phyloP scores from a whole-genome alignment of 1,140 invertebrate genomes.

The Araneus ventricosus region DNA sequence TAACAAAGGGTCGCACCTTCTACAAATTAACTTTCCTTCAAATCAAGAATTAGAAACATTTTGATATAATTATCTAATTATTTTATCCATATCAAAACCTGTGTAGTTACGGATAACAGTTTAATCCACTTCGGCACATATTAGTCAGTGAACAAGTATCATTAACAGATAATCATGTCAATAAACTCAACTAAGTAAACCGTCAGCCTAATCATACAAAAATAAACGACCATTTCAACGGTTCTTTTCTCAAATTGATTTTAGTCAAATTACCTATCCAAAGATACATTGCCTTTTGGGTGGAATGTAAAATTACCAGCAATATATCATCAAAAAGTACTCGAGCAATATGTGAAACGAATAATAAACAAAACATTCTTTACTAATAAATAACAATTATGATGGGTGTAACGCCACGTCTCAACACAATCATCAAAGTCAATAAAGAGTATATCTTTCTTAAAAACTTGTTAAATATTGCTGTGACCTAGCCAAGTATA shows the following conservation, averaged over 20 bases:
- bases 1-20: too few species aligned
- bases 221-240: neutral
- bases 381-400: constrained; percentile 69
- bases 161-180: constrained; percentile 2
- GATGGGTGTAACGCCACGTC: constrained; percentile 48
- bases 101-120: too few species aligned
- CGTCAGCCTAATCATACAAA: neutral
- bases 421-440: constrained; percentile 70
- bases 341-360: constrained; percentile 6
- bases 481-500: constrained; percentile 46
- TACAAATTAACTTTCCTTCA: too few species aligned
- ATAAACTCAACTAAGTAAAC: neutral
- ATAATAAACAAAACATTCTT: constrained; percentile 33
- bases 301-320: neutral
- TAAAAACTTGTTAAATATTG: constrained; percentile 68
- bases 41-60: too few species aligned
- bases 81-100: too few species aligned
- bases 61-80: too few species aligned
- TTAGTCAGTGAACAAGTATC: neutral
- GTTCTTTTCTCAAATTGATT: neutral
- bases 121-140: neutral
- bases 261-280: neutral
- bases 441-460: constrained; percentile 50
- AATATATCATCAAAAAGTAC: neutral
- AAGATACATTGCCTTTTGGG: neutral